Evolutionary conservation across 1,140 invertebrate genomes (phyloP), one percentile per base, ranked within the genome.

Genomic region (Medauroidea extradentata): DNA sequence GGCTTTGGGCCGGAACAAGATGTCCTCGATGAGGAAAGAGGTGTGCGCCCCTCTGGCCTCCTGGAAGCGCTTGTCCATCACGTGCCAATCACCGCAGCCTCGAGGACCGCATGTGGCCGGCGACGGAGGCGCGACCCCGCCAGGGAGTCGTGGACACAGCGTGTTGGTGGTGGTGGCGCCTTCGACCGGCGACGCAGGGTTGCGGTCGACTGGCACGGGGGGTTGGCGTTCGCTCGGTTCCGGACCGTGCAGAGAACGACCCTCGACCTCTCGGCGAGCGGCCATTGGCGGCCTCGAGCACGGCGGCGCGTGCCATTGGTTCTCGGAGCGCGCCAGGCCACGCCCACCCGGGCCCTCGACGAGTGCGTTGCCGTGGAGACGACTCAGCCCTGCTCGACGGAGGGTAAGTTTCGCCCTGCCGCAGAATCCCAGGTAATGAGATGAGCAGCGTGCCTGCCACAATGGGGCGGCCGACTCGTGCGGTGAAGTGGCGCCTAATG

Each of bases 11-110:
- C 57, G 27, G 39, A 59, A 59, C 23, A 59, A 43, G 34, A 59
- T 59, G 39, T 59, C 57, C 24, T 59, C 57, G 14, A 59, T 59
- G 34, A 59, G 57, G 50, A 59, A 59, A 18, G 57, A 59, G 3
- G 57, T 59, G 29, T 56, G 51, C 9, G 51, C 34, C 13, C 34
- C 24, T 18, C 57, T 14, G 21, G 24, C 34, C 11, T 59, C 24
- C 9, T 42, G 21, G 1, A 48, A n/a, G 14, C 50, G 38, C 38
- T 53, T 53, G 5, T 56, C 48, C 38, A 19, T 52, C 63, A 34
- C 29, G 29, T 11, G 29, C 14, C 29, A 34, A 34, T 34, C 29
- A 34, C 29, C 29, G 29, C 5, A 4, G 29, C 29, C 29, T 34
- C 29, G 5, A 34, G 11, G 5, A 34, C 29, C 29, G 29, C 29